Conservation (phyloP, 2,797 vertebrate genomes). For the Graptemys geographica region DNA sequence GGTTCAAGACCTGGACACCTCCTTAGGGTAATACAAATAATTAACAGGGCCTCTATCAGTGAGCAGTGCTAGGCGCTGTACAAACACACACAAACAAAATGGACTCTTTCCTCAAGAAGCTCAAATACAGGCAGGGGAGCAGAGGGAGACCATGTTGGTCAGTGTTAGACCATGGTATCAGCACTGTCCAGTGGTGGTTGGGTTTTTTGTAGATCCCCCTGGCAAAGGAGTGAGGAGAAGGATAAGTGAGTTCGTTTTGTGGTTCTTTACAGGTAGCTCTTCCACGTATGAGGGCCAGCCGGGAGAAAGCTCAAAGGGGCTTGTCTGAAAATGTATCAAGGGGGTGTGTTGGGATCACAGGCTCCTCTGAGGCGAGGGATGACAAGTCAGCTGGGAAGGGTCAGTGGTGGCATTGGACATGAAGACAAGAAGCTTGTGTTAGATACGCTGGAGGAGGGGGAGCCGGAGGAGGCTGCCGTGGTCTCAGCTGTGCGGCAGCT, state of each 20-base stretch:
- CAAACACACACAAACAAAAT: not conserved
- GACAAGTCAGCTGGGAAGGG: no score
- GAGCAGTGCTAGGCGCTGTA: no score
- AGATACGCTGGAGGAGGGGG: no score
- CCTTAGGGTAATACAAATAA: no score
- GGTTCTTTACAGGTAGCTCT: not conserved
- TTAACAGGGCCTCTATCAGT: not conserved
- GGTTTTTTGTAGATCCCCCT: no score
- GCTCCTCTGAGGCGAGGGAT: rapidly evolving
- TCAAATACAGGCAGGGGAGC: not conserved
- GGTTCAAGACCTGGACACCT: not conserved
- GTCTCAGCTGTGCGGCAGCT: no score
- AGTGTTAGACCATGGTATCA: not conserved
- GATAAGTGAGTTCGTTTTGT: not conserved
- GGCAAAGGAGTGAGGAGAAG: not conserved
- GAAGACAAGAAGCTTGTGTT: no score
- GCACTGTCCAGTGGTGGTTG: no score
- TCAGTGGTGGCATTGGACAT: no score
- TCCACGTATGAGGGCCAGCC: not conserved
- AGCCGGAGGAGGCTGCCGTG: no score
- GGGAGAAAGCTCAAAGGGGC: not conserved
- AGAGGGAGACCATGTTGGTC: rapidly evolving
- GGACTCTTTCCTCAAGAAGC: not conserved
- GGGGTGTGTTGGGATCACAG: no score
- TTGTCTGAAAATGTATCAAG: no score